A percentile compares a stretch with the other conserved stretches of the same genome.
phyloP scores from a whole-genome alignment of 2,113 vertebrate species.

The Sylvilagus bachmani region DNA sequence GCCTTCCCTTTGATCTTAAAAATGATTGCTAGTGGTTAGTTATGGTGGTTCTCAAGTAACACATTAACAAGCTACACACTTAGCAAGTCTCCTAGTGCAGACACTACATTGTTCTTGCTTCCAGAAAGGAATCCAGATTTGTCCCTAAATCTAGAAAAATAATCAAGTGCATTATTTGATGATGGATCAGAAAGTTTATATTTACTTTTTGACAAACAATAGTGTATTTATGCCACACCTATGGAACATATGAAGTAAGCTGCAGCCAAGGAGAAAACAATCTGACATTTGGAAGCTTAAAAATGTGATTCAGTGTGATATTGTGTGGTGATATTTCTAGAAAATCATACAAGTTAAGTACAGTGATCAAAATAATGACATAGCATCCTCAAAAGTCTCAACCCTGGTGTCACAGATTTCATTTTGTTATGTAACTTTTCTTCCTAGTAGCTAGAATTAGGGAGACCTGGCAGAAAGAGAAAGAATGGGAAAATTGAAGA shows the following conservation, averaged over 20 bases:
- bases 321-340: not conserved
- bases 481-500: not conserved
- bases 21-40: not conserved
- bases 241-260: not conserved
- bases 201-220: slow-evolving; percentile 1
- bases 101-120: not conserved
- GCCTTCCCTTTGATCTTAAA: not conserved
- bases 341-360: not conserved
- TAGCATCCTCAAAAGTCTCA: not conserved
- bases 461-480: not conserved
- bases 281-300: not conserved
- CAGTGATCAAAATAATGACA: not conserved
- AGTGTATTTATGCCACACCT: not conserved
- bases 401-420: not conserved
- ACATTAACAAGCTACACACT: not conserved
- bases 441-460: not conserved
- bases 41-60: not conserved
- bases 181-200: not conserved
- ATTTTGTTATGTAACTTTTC: not conserved
- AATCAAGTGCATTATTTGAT: not conserved
- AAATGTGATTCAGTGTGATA: not conserved
- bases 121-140: not conserved
- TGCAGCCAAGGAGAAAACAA: not conserved
- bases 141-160: not conserved
- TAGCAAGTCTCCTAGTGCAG: not conserved